These are phyloP conservation scores for Scomber scombrus DNA, from an alignment of 2,113 vertebrate species.

Conservation along the genomic window DNA sequence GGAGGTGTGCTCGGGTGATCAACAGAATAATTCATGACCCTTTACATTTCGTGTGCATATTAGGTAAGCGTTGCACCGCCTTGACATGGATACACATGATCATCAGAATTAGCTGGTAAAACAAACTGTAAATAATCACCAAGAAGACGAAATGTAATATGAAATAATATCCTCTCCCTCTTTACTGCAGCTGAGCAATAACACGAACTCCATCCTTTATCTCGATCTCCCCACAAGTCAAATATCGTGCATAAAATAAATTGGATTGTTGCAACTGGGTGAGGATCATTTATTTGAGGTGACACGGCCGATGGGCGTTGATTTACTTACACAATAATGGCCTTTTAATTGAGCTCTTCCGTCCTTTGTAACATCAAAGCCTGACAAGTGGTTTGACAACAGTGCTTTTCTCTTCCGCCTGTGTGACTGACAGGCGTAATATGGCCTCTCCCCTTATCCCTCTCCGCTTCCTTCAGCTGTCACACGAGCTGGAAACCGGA, in stretches of 20 bases:
- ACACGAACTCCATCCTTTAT: conserved; percentile 40
- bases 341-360: conserved; percentile 96
- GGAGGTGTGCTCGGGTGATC: conserved; percentile 51
- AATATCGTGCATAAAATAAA: conserved; percentile 88
- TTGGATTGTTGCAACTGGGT: conserved; percentile 87
- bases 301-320: conserved; percentile 92
- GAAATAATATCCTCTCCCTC: conserved; percentile 50
- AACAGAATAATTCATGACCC: conserved; percentile 70
- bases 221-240: conserved; percentile 88
- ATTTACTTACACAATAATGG: conserved; percentile 95
- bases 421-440: conserved; percentile 86
- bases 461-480: conserved; percentile 45
- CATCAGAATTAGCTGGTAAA: conserved; percentile 33
- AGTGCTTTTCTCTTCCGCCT: conserved; percentile 79
- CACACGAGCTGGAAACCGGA: conserved; percentile 45
- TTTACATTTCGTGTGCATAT: conserved; percentile 43
- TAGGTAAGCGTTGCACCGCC: background rate
- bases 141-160: conserved; percentile 55
- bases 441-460: conserved; percentile 42
- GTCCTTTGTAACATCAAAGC: conserved; percentile 92
- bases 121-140: conserved; percentile 45
- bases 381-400: conserved; percentile 87
- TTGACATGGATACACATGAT: conserved; percentile 18
- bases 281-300: conserved; percentile 93
- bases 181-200: conserved; percentile 7